Percentiles rank a stretch among this genome's conserved stretches.
These are phyloP conservation scores for Ptychadena robeensis DNA, from an alignment of 2,797 vertebrate genomes.

Conservation along the genomic window DNA sequence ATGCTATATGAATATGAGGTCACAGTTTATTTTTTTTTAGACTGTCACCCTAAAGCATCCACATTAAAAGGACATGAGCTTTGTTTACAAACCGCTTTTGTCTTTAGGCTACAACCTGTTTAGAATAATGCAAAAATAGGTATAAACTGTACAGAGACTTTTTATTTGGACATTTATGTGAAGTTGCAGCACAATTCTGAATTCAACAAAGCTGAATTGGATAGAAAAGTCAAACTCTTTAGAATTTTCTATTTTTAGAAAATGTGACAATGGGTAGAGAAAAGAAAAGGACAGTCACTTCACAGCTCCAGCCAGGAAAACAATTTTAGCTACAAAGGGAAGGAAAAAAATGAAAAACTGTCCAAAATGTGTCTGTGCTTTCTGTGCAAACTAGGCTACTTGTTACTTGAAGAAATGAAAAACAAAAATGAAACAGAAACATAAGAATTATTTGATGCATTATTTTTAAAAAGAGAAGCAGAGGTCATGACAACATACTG, in stretches of 20 bases:
- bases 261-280: slow-evolving; percentile 15
- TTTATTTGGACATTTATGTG: neutral
- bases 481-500: neutral
- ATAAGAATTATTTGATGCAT: neutral
- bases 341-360: neutral
- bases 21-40: neutral
- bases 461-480: neutral
- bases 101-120: neutral
- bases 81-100: slow-evolving; percentile 7
- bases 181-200: slow-evolving; percentile 1
- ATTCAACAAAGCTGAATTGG: slow-evolving; percentile 6
- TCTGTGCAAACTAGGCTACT: neutral
- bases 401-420: neutral
- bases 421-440: neutral
- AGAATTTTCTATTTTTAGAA: slow-evolving; percentile 27
- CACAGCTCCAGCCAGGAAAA: slow-evolving; percentile 34
- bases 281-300: slow-evolving; percentile 10
- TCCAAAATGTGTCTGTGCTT: neutral
- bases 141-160: slow-evolving; percentile 3
- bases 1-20: neutral
- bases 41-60: neutral
- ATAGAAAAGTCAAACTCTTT: slow-evolving; percentile 24
- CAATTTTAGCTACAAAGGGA: slow-evolving; percentile 15
- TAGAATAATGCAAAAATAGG: slow-evolving; percentile 3
- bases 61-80: neutral